A percentile compares a stretch with the other conserved stretches of the same genome.
Conservation (phyloP, 2,113 vertebrate genomes). For the Raja brachyura region DNA sequence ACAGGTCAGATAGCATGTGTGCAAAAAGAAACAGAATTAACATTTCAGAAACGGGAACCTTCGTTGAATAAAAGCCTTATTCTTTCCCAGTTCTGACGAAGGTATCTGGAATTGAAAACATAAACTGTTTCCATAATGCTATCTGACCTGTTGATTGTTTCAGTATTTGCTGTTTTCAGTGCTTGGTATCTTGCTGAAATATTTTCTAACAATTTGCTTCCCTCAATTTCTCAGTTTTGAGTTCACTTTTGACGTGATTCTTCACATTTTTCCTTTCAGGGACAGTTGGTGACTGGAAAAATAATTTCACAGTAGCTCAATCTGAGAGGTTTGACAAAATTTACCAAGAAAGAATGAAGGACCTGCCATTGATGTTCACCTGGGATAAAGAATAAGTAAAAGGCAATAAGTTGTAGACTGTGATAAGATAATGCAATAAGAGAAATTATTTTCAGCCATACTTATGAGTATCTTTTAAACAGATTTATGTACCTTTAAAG, state of each 20-base stretch:
- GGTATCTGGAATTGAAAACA: too few relatives aligned
- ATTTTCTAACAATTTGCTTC: background rate
- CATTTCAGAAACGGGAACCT: too few relatives aligned
- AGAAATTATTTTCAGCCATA: background rate
- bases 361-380: background rate
- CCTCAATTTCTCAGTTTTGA: background rate
- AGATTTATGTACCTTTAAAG: too few relatives aligned
- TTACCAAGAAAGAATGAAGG: constrained; percentile 15
- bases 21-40: too few relatives aligned
- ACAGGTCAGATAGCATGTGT: too few relatives aligned
- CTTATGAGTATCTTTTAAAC: too few relatives aligned
- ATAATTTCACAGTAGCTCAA: constrained; percentile 10
- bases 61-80: too few relatives aligned
- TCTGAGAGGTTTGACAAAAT: constrained; percentile 4
- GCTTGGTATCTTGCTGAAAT: too few relatives aligned
- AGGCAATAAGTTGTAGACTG: background rate
- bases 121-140: too few relatives aligned
- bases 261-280: background rate
- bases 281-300: constrained; percentile 27
- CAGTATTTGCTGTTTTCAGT: too few relatives aligned
- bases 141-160: too few relatives aligned
- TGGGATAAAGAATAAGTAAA: constrained; percentile 22
- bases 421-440: background rate
- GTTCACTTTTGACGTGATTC: background rate
- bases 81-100: background rate